Conservation (phyloP, 2,888 invertebrate genomes). For the Rhamphomyia laevipes region DNA sequence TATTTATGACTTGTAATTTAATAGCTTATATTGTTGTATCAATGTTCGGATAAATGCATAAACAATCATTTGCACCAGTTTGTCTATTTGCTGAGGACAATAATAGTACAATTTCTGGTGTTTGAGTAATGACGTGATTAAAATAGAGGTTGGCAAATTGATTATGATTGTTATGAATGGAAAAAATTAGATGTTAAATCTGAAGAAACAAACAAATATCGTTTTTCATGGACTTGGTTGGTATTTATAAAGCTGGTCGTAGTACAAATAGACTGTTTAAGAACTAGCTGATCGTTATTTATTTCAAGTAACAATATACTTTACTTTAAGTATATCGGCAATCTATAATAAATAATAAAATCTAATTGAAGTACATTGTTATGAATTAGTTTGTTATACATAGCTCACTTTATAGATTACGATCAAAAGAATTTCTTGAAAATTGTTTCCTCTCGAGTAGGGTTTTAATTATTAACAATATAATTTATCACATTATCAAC, state of each 20-base stretch:
- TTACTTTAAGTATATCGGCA: too few relatives aligned
- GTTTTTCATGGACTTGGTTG: slow-evolving; percentile 87
- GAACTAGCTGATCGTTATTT: too few relatives aligned
- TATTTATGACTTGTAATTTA: slow-evolving; percentile 98
- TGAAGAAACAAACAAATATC: slow-evolving; percentile 76
- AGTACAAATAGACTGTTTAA: too few relatives aligned
- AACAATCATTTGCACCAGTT: slow-evolving; percentile 88
- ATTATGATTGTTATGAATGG: slow-evolving; percentile 96
- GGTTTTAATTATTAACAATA: too few relatives aligned
- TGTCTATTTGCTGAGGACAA: slow-evolving; percentile 88
- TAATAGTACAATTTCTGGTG: slow-evolving; percentile 84
- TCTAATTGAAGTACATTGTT: too few relatives aligned
- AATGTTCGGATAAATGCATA: slow-evolving; percentile 95
- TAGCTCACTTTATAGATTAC: too few relatives aligned
- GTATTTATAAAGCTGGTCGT: slow-evolving; percentile 75
- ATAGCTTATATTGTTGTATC: slow-evolving; percentile 97
- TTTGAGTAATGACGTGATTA: slow-evolving; percentile 99
- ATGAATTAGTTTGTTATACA: too few relatives aligned
- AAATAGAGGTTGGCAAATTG: slow-evolving; percentile 90
- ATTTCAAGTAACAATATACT: too few relatives aligned
- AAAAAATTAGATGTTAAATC: slow-evolving; percentile 74
- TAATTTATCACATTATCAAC: too few relatives aligned
- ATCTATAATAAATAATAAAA: too few relatives aligned
- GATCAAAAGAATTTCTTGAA: too few relatives aligned
- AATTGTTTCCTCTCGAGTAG: too few relatives aligned